Conservation (phyloP, 92 coral and sea anemone genomes). For the Bergia puertoricense region DNA sequence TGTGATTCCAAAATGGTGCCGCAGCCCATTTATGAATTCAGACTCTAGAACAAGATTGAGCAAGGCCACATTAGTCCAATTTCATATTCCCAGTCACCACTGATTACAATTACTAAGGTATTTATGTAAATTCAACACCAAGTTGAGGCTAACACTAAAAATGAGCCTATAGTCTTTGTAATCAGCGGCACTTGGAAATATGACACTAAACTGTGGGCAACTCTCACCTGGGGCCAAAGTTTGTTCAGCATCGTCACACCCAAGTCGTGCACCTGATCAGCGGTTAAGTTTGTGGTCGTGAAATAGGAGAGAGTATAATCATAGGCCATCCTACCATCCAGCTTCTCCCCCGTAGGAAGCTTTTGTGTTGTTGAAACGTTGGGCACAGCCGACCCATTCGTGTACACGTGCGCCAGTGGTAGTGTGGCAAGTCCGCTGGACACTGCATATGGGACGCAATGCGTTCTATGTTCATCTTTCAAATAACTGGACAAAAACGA, state of each 20-base stretch:
- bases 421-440: slow-evolving; percentile 41
- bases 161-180: too few relatives aligned
- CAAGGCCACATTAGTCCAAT: background rate
- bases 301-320: slow-evolving; percentile 21
- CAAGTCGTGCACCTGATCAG: slow-evolving; percentile 28
- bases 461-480: slow-evolving; percentile 8
- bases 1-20: background rate
- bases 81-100: too few relatives aligned
- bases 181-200: too few relatives aligned
- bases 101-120: too few relatives aligned
- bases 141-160: too few relatives aligned
- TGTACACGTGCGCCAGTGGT: slow-evolving; percentile 23
- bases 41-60: background rate
- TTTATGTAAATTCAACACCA: too few relatives aligned
- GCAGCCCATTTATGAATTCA: too few relatives aligned
- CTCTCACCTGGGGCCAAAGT: slow-evolving; percentile 29
- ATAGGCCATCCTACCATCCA: slow-evolving; percentile 38
- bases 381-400: background rate
- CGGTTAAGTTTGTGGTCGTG: slow-evolving; percentile 28
- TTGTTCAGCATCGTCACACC: background rate
- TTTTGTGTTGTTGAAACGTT: slow-evolving; percentile 14
- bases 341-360: slow-evolving; percentile 22
- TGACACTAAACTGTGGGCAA: too few relatives aligned
- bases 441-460: slow-evolving; percentile 32
- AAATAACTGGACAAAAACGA: slow-evolving; percentile 1